A percentile compares a stretch with the other conserved stretches of the same genome.
These are phyloP conservation scores for Alces alces DNA, from an alignment of 2,113 vertebrate genomes.

Conservation along the genomic window DNA sequence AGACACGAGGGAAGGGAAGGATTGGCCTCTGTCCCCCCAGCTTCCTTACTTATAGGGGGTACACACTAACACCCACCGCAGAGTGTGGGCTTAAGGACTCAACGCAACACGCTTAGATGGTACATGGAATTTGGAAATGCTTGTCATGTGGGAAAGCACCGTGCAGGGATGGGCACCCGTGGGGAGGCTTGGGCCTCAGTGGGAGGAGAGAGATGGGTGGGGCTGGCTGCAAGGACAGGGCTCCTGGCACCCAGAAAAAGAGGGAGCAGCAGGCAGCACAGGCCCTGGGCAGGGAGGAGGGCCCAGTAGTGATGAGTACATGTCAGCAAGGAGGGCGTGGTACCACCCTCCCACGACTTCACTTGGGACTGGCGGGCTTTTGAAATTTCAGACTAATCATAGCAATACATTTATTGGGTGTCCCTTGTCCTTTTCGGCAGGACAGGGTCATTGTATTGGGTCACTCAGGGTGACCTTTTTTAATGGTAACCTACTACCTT, in stretches of 20 bases:
- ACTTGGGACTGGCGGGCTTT: background rate
- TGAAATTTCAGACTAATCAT: background rate
- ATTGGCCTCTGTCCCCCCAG: background rate
- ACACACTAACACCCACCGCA: background rate
- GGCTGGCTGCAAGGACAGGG: background rate
- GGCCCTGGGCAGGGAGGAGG: background rate
- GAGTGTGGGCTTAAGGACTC: background rate
- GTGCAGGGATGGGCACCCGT: accelerated
- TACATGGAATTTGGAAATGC: background rate
- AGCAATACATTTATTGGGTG: background rate
- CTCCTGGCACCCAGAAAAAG: background rate
- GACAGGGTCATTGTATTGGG: background rate
- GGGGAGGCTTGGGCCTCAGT: background rate
- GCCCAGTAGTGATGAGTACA: background rate
- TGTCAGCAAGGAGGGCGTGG: background rate
- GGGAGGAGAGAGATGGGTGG: background rate
- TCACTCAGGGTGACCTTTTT: background rate
- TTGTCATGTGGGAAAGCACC: background rate
- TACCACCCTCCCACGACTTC: background rate
- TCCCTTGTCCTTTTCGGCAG: background rate
- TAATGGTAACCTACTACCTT: background rate
- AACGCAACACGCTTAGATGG: background rate
- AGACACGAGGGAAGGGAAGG: background rate
- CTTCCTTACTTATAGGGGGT: background rate
- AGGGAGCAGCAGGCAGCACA: too few relatives aligned